Evolutionary conservation across 2,888 invertebrate genomes (phyloP).

Genomic region (Gymnosoma rotundatum): DNA sequence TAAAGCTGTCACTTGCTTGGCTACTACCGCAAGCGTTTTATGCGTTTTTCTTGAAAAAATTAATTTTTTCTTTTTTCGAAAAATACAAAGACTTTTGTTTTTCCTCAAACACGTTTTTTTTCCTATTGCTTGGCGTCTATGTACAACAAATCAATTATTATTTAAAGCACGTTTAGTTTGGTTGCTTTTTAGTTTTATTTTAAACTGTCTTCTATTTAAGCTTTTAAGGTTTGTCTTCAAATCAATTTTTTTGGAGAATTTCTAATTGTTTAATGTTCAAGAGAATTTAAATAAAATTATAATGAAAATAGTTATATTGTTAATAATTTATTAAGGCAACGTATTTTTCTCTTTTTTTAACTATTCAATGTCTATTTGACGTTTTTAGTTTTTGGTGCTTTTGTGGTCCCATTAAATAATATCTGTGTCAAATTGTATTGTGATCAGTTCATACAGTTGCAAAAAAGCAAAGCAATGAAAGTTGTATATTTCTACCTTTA

Average conservation of each 20-base stretch:
- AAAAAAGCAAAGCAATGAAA: slow-evolving; percentile 30
- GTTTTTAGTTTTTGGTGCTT: slow-evolving; percentile 18
- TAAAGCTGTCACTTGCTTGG: slow-evolving; percentile 43
- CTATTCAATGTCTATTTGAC: not conserved
- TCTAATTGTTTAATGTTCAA: slow-evolving; percentile 59
- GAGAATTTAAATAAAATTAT: slow-evolving; percentile 8
- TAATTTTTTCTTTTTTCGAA: slow-evolving; percentile 17
- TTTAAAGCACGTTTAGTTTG: slow-evolving; percentile 69
- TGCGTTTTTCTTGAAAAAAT: slow-evolving; percentile 38
- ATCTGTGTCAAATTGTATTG: slow-evolving; percentile 57
- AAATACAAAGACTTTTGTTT: slow-evolving; percentile 38
- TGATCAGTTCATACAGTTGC: slow-evolving; percentile 42
- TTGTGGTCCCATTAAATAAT: slow-evolving; percentile 46
- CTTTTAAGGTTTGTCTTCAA: slow-evolving; percentile 57
- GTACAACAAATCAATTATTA: slow-evolving; percentile 69
- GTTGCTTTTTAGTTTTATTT: slow-evolving; percentile 40
- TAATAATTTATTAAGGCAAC: slow-evolving; percentile 35
- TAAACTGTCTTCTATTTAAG: slow-evolving; percentile 33
- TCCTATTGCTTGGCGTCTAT: slow-evolving; percentile 16
- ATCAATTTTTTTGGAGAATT: slow-evolving; percentile 37
- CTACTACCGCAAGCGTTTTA: slow-evolving; percentile 51
- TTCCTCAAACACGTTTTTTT: slow-evolving; percentile 52
- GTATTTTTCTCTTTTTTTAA: not conserved
- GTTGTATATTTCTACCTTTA: not conserved
- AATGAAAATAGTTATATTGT: slow-evolving; percentile 15